A percentile compares a stretch with the other conserved stretches of the same genome.
These are phyloP conservation scores for Anarhynchus alexandrinus DNA, from an alignment of 2,113 vertebrate genomes.

Conservation along the genomic window DNA sequence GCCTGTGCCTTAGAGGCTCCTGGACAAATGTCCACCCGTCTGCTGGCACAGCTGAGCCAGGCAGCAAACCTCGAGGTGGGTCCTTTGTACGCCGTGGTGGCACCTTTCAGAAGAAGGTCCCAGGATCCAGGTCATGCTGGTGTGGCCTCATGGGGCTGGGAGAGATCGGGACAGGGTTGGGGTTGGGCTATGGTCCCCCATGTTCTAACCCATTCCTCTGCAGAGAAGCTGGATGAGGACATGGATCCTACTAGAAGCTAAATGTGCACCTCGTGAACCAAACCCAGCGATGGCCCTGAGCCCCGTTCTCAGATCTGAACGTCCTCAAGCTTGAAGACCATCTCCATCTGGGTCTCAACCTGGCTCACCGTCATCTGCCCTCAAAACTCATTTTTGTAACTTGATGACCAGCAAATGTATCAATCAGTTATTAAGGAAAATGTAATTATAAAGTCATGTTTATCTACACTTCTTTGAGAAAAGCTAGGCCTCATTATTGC, in stretches of 20 bases:
- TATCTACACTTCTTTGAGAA: not conserved
- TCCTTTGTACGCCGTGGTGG: fast-evolving
- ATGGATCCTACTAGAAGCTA: not conserved
- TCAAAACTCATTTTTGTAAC: not conserved
- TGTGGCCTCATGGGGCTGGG: fast-evolving
- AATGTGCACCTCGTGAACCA: not conserved
- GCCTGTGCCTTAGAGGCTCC: not conserved
- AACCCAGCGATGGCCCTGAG: not conserved
- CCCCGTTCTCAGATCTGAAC: not conserved
- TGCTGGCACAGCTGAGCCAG: not conserved
- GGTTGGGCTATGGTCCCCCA: not conserved
- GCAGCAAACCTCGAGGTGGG: not conserved
- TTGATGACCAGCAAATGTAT: not conserved
- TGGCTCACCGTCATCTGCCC: not conserved
- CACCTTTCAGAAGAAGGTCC: not conserved
- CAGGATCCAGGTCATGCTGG: not conserved
- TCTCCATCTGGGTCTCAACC: not conserved
- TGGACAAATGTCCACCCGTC: too few species aligned
- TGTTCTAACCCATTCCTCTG: not conserved
- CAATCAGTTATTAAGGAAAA: not conserved
- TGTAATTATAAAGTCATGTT: not conserved
- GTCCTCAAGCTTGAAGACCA: fast-evolving
- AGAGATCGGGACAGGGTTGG: fast-evolving
- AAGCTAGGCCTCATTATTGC: not conserved
- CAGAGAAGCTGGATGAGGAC: not conserved